These are phyloP conservation scores for Peromyscus melanophrys DNA, from an alignment of 2,797 vertebrate genomes.

Conservation along the genomic window DNA sequence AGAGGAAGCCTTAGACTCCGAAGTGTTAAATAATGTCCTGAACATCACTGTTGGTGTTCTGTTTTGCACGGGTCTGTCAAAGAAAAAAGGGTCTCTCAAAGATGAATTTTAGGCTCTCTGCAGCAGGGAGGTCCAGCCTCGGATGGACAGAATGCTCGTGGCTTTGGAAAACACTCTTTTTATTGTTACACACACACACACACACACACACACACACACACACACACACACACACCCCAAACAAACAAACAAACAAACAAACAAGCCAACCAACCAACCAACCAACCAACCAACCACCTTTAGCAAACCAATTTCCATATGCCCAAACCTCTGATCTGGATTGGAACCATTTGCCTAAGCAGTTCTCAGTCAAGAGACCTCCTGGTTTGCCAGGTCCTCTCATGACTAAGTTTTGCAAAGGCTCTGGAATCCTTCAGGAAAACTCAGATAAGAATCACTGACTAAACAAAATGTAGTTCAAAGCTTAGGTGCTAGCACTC, in stretches of 20 bases:
- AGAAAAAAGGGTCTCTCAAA: background rate
- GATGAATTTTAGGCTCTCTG: background rate
- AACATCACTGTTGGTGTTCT: background rate
- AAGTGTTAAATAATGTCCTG: constrained; percentile 15
- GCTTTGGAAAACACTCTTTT: background rate
- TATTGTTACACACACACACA: background rate
- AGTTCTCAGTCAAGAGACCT: background rate
- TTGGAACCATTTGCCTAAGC: background rate
- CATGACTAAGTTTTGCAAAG: background rate
- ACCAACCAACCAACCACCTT: too few relatives aligned
- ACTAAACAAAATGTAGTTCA: background rate
- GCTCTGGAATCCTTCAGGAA: background rate
- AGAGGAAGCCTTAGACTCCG: background rate
- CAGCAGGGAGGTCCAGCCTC: background rate
- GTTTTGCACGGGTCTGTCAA: rapidly evolving
- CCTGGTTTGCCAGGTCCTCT: background rate
- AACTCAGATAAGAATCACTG: background rate
- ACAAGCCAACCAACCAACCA: too few relatives aligned
- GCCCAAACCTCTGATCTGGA: background rate
- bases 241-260: too few relatives aligned
- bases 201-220: too few relatives aligned
- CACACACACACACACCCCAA: background rate
- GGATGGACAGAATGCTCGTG: background rate
- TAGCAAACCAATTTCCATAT: background rate
- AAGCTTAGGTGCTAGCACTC: too few relatives aligned